These are phyloP conservation scores for Peucedramus taeniatus DNA, from an alignment of 2,113 vertebrate species.

Conservation along the genomic window DNA sequence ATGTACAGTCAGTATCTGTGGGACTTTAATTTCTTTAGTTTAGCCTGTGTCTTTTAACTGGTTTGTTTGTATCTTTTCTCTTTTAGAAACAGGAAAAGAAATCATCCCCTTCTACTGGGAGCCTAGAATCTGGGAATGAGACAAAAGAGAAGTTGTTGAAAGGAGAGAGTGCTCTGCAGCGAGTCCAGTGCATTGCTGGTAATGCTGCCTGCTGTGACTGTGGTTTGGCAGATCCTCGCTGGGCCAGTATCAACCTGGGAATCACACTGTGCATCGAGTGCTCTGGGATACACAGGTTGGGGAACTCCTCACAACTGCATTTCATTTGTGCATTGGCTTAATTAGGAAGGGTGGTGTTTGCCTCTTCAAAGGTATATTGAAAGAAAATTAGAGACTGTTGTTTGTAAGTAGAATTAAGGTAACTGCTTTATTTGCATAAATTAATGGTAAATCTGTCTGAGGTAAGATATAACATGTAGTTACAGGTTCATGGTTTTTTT, in stretches of 20 bases:
- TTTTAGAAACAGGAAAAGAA: slow-evolving; percentile 89
- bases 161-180: slow-evolving; percentile 90
- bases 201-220: slow-evolving; percentile 92
- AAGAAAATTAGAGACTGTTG: background rate
- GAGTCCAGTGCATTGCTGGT: slow-evolving; percentile 87
- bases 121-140: slow-evolving; percentile 85
- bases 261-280: slow-evolving; percentile 96
- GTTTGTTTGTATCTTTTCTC: background rate
- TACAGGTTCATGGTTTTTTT: background rate
- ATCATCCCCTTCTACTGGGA: slow-evolving; percentile 83
- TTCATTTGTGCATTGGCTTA: background rate
- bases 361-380: background rate
- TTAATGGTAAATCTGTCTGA: background rate
- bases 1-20: background rate
- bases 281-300: slow-evolving; percentile 95
- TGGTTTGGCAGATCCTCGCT: slow-evolving; percentile 88
- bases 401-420: background rate
- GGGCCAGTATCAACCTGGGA: slow-evolving; percentile 98
- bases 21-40: background rate
- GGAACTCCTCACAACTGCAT: background rate
- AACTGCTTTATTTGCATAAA: background rate
- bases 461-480: background rate
- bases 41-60: background rate
- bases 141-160: slow-evolving; percentile 87
- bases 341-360: background rate